Evolutionary conservation across 1,140 invertebrate species (phyloP), one percentile per base, ranked within the genome.

Genomic region (Asbolus verrucosus): DNA sequence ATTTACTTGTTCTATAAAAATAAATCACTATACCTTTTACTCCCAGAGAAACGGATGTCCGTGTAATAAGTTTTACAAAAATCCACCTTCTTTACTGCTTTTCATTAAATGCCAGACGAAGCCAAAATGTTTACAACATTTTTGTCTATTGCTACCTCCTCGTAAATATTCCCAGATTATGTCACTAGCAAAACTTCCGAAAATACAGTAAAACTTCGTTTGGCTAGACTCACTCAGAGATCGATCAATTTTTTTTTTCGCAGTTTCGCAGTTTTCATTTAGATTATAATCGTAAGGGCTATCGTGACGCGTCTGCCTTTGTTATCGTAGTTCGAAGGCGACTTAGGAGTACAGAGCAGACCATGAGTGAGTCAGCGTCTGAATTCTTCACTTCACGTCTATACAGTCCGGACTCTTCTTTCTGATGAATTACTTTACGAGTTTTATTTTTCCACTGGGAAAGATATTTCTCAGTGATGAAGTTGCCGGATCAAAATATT

Each of bases 401-500:
- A 38, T 39, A 24, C 33, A 21, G 13, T 13, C 39, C 8, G 38
- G 27, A 67, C 67, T 69, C 39, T 65, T 54, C 41, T 63, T 50
- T 38, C 72, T 73, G 72, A 73, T 73, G 72, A 73, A 73, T 73
- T 70, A 73, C 72, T 70, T 70, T 73, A 73, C 65, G 72, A 67
- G 68, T 71, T 73, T 71, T 71, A 73, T 73, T 73, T 67, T 67
- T 67, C 72, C 69, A 46, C 69, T 38, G 72, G 72, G 72, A 65
- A 63, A 70, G 39, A 73, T 73, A 73, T 73, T 70, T 73, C 72
- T 61, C 46, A 43, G 60, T 67, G 72, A 73, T 70, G 65, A 73
- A 73, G 72, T 68, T 67, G 69, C 41, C 68, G 69, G 69, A 71
- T 73, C 72, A 73, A 65, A 73, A 70, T 71, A 73, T 67, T 71